Conservation (phyloP, 2,797 vertebrate genomes). For the Australoheros facetus region DNA sequence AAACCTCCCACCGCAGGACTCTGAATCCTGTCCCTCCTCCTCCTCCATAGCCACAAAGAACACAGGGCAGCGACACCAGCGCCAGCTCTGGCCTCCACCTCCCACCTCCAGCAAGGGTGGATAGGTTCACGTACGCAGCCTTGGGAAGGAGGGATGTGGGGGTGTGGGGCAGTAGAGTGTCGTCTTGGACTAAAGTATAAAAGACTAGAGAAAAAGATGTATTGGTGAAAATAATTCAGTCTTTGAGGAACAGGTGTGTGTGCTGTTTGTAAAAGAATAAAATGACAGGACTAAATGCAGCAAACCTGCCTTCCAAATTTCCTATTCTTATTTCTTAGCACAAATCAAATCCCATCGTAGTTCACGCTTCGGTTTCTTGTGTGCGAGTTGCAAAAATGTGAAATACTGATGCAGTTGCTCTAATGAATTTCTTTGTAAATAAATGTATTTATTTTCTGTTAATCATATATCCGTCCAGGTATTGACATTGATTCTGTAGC, state of each 20-base stretch:
- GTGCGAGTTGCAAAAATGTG: not conserved
- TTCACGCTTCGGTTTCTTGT: not conserved
- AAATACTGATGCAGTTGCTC: not conserved
- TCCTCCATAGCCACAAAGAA: constrained; percentile 68
- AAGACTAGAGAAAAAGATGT: not conserved
- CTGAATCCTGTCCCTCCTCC: constrained; percentile 59
- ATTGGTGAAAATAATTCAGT: not conserved
- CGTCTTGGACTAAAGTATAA: not conserved
- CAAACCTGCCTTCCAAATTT: no score
- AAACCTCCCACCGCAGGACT: constrained; percentile 72
- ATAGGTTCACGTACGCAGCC: constrained; percentile 62
- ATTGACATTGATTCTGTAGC: constrained; percentile 5
- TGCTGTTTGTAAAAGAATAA: not conserved
- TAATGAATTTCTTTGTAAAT: fast-evolving
- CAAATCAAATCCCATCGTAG: not conserved
- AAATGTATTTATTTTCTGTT: not conserved
- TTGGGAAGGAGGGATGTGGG: not conserved
- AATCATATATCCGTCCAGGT: not conserved
- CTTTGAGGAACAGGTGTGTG: not conserved
- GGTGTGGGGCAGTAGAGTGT: not conserved
- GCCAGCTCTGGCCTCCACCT: constrained; percentile 60
- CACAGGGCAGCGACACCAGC: constrained; percentile 64
- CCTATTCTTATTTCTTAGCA: not conserved
- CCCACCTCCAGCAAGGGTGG: constrained; percentile 68
- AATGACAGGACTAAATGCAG: not conserved